Evolutionary conservation across 2,888 invertebrate genomes (phyloP), one percentile per base, ranked within the genome.

Genomic region (Minunthozetes semirufus): DNA sequence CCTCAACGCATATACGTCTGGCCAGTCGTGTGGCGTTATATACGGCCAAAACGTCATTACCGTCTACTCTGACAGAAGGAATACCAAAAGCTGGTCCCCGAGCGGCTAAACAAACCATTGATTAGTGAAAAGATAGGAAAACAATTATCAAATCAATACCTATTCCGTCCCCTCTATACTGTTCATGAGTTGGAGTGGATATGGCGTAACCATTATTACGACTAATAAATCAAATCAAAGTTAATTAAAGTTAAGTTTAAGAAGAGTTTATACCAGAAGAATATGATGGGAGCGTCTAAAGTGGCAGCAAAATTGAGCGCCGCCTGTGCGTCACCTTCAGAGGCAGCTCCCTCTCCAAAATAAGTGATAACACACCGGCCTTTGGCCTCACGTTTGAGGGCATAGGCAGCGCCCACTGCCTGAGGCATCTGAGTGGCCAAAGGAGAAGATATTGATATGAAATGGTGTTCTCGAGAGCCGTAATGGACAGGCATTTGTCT

Each of bases 201-300:
- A 99, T 99, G 0, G 99, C 99, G 84, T 94, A 99, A 0, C 95
- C 97, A 83, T 99, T 99, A 85, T 99, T 99, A 80, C 97, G 90
- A 83, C 94, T 85, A 80, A 50, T 15, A n/a, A n/a, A n/a, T 22
- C 15, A 17, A 8, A 17, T 33, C 1, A 3, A 29, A 53, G 68
- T 63, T 19, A n/a, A 42, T 66, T 76, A 68, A 61, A 72, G 68
- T 46, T 27, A 90, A 81, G 4, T 19, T n/a, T n/a, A n/a, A 38
- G 19, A 33, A 19, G 19, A 4, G 17, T 81, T 0, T 66, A 42
- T 84, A 92, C 93, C 98, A 99, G 81, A 99, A 89, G 81, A 99
- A 89, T 80, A 99, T 89, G 5, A 98, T 88, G 0, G 99, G 99
- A 81, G 94, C 95, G 68, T 92, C 89, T 0, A 99, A 86, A 0